These are phyloP conservation scores for Tichodroma muraria DNA, from an alignment of 2,113 vertebrate genomes.

Conservation along the genomic window DNA sequence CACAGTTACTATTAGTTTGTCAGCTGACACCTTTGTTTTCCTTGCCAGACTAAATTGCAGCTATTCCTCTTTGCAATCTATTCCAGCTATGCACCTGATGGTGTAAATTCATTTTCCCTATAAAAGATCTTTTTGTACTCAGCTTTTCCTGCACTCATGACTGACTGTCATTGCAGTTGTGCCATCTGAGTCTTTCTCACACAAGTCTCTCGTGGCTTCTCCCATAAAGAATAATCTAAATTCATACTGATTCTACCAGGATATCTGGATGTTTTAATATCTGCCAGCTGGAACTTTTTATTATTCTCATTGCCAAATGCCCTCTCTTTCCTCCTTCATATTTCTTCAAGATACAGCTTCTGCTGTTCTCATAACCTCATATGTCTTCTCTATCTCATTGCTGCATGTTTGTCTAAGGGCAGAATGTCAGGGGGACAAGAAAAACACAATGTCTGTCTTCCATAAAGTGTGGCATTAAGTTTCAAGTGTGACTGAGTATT, in stretches of 20 bases:
- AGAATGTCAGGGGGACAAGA: not conserved
- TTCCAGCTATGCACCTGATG: slow-evolving; percentile 20
- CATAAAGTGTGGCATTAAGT: not conserved
- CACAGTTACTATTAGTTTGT: not conserved
- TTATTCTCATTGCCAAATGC: not conserved
- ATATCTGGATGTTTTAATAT: not conserved
- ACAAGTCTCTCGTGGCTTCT: not conserved
- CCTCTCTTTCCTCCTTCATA: not conserved
- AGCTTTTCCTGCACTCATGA: not conserved
- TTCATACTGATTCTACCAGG: not conserved
- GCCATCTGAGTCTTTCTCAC: slow-evolving; percentile 37
- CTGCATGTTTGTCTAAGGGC: not conserved
- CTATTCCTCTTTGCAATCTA: not conserved
- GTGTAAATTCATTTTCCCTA: not conserved
- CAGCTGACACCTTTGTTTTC: slow-evolving; percentile 21
- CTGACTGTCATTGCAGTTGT: not conserved
- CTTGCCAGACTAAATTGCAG: not conserved
- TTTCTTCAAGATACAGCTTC: slow-evolving; percentile 3
- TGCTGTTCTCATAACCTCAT: not conserved
- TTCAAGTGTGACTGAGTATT: not conserved
- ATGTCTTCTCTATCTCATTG: not conserved
- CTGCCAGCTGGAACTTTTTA: slow-evolving; percentile 17
- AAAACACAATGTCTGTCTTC: not conserved
- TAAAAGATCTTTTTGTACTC: not conserved
- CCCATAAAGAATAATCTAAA: not conserved